Evolutionary conservation across 2,797 vertebrate genomes (phyloP).

Genomic region (Apogon talboti): DNA sequence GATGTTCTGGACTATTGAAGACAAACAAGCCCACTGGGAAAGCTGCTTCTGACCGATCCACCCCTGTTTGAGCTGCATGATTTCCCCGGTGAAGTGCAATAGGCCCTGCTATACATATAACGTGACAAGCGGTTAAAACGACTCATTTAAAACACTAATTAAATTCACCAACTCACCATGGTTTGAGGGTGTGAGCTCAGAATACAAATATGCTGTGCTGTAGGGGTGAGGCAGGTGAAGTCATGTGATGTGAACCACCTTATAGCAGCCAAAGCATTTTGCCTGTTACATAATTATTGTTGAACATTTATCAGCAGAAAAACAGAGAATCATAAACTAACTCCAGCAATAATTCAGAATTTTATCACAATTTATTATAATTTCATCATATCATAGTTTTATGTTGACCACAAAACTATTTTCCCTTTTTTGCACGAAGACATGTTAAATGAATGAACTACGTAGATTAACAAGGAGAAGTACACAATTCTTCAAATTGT

Average conservation of each 20-base stretch:
- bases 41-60: slow-evolving; percentile 7
- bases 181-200: not conserved
- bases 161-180: slow-evolving; percentile 26
- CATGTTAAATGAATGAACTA: too few relatives aligned
- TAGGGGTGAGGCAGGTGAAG: not conserved
- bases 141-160: slow-evolving; percentile 42
- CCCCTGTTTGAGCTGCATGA: slow-evolving; percentile 23
- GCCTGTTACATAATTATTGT: not conserved
- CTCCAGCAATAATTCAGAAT: too few relatives aligned
- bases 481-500: too few relatives aligned
- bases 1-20: slow-evolving; percentile 15
- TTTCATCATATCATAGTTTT: too few relatives aligned
- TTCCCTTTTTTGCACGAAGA: too few relatives aligned
- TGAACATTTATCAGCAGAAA: not conserved
- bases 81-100: slow-evolving; percentile 40
- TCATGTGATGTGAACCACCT: not conserved
- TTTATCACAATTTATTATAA: too few relatives aligned
- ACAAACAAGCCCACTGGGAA: not conserved
- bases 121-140: slow-evolving; percentile 36
- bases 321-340: not conserved
- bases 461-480: too few relatives aligned
- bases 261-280: not conserved
- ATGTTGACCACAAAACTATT: too few relatives aligned
- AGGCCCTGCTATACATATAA: slow-evolving; percentile 26
- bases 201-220: slow-evolving; percentile 21